phyloP scores from a whole-genome alignment of 2,113 vertebrate species.

The Lutjanus erythropterus region DNA sequence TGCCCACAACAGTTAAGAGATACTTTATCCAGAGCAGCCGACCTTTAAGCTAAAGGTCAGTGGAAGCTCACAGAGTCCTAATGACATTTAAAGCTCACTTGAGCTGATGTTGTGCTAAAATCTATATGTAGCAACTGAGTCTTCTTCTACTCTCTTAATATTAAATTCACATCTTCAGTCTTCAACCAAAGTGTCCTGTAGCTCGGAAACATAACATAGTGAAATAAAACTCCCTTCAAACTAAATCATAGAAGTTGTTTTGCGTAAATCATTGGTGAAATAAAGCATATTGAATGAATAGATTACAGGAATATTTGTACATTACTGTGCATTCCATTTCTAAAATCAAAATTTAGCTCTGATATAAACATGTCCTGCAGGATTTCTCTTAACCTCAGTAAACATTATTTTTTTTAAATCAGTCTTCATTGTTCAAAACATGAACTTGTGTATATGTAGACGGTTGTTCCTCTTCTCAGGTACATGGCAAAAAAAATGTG shows the following conservation, averaged over 20 bases:
- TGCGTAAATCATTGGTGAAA: too few species aligned
- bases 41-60: constrained; percentile 81
- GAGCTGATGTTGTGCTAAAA: constrained; percentile 27
- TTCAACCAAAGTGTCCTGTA: not conserved
- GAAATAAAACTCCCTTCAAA: not conserved
- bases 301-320: not conserved
- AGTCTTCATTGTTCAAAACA: not conserved
- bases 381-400: not conserved
- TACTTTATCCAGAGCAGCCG: constrained; percentile 45
- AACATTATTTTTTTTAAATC: not conserved
- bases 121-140: not conserved
- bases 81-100: constrained; percentile 72
- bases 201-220: not conserved
- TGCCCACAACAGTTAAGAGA: not conserved
- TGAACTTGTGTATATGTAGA: not conserved
- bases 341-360: not conserved
- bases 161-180: not conserved
- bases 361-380: not conserved
- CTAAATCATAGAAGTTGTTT: not conserved
- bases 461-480: not conserved
- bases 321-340: not conserved
- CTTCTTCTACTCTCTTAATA: not conserved
- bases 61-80: constrained; percentile 13
- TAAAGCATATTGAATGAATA: not conserved
- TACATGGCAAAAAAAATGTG: constrained; percentile 23